A percentile compares a stretch with the other conserved stretches of the same genome.
Conservation (phyloP, 2,113 vertebrate genomes). For the Bucco capensis region DNA sequence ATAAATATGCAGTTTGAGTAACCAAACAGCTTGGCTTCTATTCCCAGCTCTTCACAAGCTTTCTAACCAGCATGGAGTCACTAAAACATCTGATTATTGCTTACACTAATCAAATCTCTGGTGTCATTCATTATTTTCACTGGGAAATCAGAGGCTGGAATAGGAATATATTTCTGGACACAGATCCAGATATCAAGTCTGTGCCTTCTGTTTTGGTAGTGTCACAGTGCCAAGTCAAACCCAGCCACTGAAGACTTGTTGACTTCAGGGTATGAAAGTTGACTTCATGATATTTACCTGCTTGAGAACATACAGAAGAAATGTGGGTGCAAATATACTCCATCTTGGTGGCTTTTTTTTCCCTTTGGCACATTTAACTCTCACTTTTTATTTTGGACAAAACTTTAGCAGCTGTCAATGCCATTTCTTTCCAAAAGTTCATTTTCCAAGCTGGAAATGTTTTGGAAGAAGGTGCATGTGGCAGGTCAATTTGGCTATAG, state of each 20-base stretch:
- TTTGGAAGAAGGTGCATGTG: neutral
- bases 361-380: neutral
- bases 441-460: neutral
- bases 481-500: neutral
- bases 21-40: neutral
- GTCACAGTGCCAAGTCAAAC: neutral
- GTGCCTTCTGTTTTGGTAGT: neutral
- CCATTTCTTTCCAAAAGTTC: neutral
- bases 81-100: neutral
- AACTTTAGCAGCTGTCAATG: neutral
- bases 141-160: neutral
- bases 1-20: neutral
- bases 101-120: neutral
- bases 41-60: neutral
- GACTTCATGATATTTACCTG: neutral
- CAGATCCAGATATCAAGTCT: neutral
- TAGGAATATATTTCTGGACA: neutral
- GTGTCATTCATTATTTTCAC: neutral
- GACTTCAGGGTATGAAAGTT: neutral
- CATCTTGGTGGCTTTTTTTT: neutral
- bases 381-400: neutral
- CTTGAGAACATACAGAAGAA: neutral
- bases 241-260: neutral
- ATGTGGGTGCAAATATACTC: neutral
- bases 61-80: neutral